Conservation (phyloP, 2,113 vertebrate species). For the Xiphorhynchus elegans region DNA sequence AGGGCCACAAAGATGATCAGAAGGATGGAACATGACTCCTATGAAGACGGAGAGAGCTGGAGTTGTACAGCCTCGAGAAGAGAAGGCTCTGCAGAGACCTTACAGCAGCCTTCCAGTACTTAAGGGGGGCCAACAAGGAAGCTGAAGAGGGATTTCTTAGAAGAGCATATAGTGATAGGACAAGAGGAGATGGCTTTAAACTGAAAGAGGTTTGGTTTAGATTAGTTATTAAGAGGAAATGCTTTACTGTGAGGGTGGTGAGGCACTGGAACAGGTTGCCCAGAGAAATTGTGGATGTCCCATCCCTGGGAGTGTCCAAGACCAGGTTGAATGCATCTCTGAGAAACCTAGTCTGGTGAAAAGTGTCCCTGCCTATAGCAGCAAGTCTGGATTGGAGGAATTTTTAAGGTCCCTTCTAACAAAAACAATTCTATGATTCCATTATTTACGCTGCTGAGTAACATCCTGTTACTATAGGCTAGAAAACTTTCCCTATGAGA, state of each 20-base stretch:
- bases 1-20: background rate
- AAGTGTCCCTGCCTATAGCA: background rate
- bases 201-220: background rate
- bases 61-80: background rate
- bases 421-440: background rate
- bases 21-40: background rate
- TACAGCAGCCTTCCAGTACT: background rate
- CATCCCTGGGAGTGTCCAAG: background rate
- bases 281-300: background rate
- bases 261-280: background rate
- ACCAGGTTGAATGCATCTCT: background rate
- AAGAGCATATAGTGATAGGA: background rate
- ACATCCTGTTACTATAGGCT: background rate
- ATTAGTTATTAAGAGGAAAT: background rate
- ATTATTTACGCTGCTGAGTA: background rate
- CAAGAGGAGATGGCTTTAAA: background rate
- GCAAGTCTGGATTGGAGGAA: background rate
- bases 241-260: background rate
- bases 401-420: background rate
- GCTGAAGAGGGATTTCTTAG: background rate
- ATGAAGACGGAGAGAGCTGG: background rate
- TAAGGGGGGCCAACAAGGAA: background rate
- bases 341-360: background rate
- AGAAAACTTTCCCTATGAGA: background rate
- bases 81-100: background rate